These are phyloP conservation scores for Acanthaster planci DNA, from an alignment of 35 echinoderm and acorn worm genomes.

Conservation along the genomic window DNA sequence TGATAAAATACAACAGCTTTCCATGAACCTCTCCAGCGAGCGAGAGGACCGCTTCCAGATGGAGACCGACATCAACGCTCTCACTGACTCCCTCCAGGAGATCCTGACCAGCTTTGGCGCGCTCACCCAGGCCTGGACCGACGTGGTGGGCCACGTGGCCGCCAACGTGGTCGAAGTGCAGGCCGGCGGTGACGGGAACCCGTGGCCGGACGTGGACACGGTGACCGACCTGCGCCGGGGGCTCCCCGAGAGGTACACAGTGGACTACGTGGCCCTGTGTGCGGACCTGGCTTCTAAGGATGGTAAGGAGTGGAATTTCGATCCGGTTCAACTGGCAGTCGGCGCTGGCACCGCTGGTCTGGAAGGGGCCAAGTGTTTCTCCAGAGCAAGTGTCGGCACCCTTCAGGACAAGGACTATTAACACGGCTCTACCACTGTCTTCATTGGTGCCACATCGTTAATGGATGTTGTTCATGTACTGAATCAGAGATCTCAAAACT, in stretches of 20 bases:
- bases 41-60: constrained; percentile 3
- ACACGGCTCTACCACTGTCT: no score
- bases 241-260: background rate
- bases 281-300: background rate
- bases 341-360: no score
- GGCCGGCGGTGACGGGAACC: background rate
- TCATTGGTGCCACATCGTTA: no score
- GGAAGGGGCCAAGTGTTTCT: no score
- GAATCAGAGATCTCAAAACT: no score
- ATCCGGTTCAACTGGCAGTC: no score
- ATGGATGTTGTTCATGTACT: no score
- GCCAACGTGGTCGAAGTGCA: background rate
- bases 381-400: no score
- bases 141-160: background rate
- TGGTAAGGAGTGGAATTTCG: background rate
- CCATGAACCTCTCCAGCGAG: background rate
- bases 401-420: no score
- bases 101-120: background rate
- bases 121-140: background rate
- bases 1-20: background rate
- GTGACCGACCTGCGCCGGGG: background rate
- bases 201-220: background rate
- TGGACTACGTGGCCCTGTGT: background rate
- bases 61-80: background rate
- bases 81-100: background rate